Evolutionary conservation across 1,140 invertebrate genomes (phyloP).

Genomic region (Polypedilum vanderplanki): DNA sequence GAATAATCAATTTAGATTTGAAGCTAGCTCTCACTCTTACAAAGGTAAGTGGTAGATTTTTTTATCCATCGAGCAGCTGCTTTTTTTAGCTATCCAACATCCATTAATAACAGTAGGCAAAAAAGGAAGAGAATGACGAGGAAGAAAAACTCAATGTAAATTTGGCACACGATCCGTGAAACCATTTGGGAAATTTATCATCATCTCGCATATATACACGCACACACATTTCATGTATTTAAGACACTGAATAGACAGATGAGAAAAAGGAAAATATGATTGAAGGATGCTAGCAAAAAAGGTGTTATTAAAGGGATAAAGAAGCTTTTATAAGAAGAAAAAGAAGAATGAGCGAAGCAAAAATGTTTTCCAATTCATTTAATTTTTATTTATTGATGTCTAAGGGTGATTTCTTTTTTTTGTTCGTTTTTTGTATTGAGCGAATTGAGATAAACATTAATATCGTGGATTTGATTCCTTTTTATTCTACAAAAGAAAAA

Average conservation of each 20-base stretch:
- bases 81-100: not conserved
- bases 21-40: not conserved
- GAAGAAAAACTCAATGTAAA: not conserved
- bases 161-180: slow-evolving; percentile 17
- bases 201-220: not conserved
- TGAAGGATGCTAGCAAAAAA: slow-evolving; percentile 15
- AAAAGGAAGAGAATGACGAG: slow-evolving; percentile 7
- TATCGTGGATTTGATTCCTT: not conserved
- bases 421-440: not conserved
- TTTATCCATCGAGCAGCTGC: not conserved
- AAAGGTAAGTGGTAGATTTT: slow-evolving; percentile 9
- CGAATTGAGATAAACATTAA: not conserved
- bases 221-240: no score
- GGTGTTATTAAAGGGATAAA: slow-evolving; percentile 25
- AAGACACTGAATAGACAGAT: no score
- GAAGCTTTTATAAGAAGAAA: not conserved
- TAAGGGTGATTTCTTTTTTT: not conserved
- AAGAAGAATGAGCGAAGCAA: not conserved
- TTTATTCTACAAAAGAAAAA: no score
- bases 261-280: not conserved
- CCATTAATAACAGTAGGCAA: slow-evolving; percentile 10
- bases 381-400: slow-evolving; percentile 25
- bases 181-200: slow-evolving; percentile 24
- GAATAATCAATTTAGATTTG: slow-evolving; percentile 28
- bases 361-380: slow-evolving; percentile 28